Evolutionary conservation across 2,113 vertebrate species (phyloP), one percentile per base, ranked within the genome.

Genomic region (Grallaria varia): DNA sequence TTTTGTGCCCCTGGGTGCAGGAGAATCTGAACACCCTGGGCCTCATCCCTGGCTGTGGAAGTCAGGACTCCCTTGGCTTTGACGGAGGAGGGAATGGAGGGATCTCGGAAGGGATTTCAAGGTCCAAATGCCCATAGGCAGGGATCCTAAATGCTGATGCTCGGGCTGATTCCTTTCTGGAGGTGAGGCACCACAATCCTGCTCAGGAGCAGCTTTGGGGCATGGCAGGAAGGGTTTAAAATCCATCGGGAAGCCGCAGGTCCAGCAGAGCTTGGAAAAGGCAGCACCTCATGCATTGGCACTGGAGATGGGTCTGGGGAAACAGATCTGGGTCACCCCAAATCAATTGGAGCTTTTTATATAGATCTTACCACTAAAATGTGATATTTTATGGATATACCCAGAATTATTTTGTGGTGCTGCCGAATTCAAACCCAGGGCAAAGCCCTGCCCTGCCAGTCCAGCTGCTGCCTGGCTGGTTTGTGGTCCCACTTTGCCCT

Each of bases 211-310:
- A 33, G 84, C 55, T 89, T 47, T 56, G 31, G 64, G 58, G 56
- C 6, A 0, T 0, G 11, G 66, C 44, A 80, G 11, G 45, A 58
- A 59, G 44, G 73, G 52, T 19, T 59, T 66, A 4, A 71, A 86
- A 71, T 37, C 40, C 59, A 58, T 8, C 0, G 0, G 8, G 66
- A 79, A 67, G 28, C 27, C 1, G 1, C 62, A 75, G 45, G 40
- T 76, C 21, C 60, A 17, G 22, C 9, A 2, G 0, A 2, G 37
- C 35, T 47, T 2, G 14, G n/a, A 31, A 74, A 33, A 75, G 30
- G 58, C 62, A 59, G 35, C 4, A 0, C 14, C 37, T 3, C 49
- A 4, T 0, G 0, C 49, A 20, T 28, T 2, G 3, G n/a, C 45
- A 4, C 40, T 15, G 8, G 27, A 27, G 27, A 27, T 53, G 37